Evolutionary conservation across 2,888 invertebrate species (phyloP).

Genomic region (Nomada hirtipes): DNA sequence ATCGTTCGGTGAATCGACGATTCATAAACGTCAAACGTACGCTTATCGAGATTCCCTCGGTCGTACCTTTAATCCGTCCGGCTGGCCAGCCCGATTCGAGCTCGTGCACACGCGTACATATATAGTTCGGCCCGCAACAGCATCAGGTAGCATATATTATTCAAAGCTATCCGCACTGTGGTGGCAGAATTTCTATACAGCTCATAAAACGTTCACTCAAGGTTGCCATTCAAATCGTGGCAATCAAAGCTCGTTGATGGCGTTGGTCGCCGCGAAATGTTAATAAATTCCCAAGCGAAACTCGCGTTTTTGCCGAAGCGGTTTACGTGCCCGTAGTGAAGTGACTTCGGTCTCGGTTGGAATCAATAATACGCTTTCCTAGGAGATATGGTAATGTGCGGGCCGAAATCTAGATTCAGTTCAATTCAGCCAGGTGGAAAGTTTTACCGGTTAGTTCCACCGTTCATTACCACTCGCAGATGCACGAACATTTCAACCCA

Average conservation of each 20-base stretch:
- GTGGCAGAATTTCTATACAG: not conserved
- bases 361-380: conserved; percentile 62
- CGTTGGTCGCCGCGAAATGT: conserved; percentile 26
- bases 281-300: conserved; percentile 35
- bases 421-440: conserved; percentile 60
- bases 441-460: conserved; percentile 59
- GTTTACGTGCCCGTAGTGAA: not conserved
- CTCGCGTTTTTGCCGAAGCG: conserved; percentile 10
- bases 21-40: conserved; percentile 18
- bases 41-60: conserved; percentile 7
- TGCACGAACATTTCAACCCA: conserved; percentile 59
- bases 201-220: conserved; percentile 25
- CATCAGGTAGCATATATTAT: not conserved
- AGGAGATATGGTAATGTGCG: conserved; percentile 61
- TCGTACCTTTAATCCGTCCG: not conserved
- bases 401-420: conserved; percentile 63
- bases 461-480: conserved; percentile 64
- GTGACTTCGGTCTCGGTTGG: conserved; percentile 30
- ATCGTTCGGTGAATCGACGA: conserved; percentile 33
- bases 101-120: too few species aligned
- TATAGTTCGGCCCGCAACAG: not conserved
- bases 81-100: too few species aligned
- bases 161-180: not conserved
- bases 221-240: conserved; percentile 46
- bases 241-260: conserved; percentile 31